Conservation (phyloP, 2,797 vertebrate species). For the Hemibagrus guttatus region DNA sequence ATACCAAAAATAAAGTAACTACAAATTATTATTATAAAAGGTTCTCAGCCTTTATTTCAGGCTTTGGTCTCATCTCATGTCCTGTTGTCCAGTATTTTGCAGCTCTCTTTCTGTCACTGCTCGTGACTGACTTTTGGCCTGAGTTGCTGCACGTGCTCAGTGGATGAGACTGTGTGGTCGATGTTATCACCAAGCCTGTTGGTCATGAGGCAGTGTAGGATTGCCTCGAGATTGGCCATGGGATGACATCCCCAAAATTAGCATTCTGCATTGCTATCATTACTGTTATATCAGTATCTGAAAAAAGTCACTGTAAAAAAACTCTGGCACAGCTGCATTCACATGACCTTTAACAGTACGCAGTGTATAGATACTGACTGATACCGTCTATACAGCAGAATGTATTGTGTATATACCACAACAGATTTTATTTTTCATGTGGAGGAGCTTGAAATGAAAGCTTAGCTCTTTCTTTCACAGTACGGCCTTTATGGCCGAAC, state of each 20-base stretch:
- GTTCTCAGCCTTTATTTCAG: neutral
- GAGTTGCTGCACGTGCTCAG: neutral
- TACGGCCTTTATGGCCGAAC: conserved; percentile 20
- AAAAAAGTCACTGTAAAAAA: neutral
- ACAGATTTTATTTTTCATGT: neutral
- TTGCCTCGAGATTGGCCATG: conserved; percentile 48
- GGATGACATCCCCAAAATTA: conserved; percentile 33
- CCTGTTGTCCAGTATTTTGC: neutral
- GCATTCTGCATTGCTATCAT: conserved; percentile 15
- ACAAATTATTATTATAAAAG: neutral
- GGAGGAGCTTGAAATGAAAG: conserved; percentile 14
- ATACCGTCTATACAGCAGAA: neutral
- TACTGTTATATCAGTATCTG: conserved; percentile 23
- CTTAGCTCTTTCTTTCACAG: conserved; percentile 22
- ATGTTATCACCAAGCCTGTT: conserved; percentile 42
- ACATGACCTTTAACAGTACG: neutral
- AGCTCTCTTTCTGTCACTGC: neutral
- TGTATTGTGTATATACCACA: neutral
- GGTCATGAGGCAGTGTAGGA: conserved; percentile 51
- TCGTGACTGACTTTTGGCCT: conserved; percentile 5
- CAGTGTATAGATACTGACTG: neutral
- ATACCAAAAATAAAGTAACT: neutral
- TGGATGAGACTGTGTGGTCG: conserved; percentile 28
- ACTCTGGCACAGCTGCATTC: neutral
- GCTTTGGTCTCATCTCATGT: neutral